phyloP scores from a whole-genome alignment of 2,797 vertebrate species.

The Mycteria americana region DNA sequence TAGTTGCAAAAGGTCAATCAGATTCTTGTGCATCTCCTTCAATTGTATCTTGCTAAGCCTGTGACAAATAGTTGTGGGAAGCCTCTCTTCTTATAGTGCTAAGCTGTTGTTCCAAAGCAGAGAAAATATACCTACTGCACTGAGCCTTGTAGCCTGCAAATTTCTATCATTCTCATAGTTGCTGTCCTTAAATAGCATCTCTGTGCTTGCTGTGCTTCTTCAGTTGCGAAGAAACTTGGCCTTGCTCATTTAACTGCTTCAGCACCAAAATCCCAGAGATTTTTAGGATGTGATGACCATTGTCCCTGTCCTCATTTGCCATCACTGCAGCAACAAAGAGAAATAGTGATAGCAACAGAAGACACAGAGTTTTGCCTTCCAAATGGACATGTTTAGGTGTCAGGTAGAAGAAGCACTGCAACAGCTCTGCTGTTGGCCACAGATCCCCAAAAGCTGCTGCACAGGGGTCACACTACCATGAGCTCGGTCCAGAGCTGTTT shows the following conservation, averaged over 20 bases:
- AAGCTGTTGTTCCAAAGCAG: not conserved
- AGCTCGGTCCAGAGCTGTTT: not conserved
- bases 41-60: not conserved
- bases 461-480: not conserved
- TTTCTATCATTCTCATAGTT: not conserved
- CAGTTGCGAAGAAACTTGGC: not conserved
- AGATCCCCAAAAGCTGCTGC: not conserved
- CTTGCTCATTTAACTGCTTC: not conserved
- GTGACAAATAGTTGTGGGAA: not conserved
- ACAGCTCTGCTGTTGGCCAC: not conserved
- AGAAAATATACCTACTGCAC: not conserved
- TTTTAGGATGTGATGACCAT: not conserved
- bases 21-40: not conserved
- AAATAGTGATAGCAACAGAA: not conserved
- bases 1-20: constrained; percentile 5
- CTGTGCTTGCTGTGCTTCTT: not conserved
- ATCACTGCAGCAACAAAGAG: not conserved
- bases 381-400: not conserved
- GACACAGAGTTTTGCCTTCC: not conserved
- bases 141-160: not conserved
- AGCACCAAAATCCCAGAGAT: not conserved
- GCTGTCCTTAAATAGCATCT: not conserved
- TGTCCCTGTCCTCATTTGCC: not conserved
- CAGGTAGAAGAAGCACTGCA: not conserved
- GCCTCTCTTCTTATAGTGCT: not conserved